Percentiles rank a stretch among this genome's conserved stretches.
phyloP scores from a whole-genome alignment of 2,888 invertebrate species.

The Matsumyia berberina region DNA sequence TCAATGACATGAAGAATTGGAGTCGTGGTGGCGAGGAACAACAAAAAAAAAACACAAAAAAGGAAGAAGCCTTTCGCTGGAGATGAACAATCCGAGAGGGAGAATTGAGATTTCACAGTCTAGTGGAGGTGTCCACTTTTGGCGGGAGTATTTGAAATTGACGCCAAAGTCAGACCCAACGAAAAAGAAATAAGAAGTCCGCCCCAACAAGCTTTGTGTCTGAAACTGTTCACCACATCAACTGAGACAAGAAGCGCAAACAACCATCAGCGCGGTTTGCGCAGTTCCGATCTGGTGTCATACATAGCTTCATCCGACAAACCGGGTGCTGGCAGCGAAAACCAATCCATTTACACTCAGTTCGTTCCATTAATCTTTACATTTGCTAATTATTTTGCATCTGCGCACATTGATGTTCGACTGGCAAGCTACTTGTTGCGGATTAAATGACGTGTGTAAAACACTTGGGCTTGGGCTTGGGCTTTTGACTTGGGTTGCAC shows the following conservation, averaged over 20 bases:
- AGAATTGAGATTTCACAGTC: slow-evolving; percentile 69
- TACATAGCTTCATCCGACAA: slow-evolving; percentile 2
- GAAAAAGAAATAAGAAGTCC: too few species aligned
- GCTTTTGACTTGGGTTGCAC: slow-evolving; percentile 50
- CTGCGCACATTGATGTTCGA: not conserved
- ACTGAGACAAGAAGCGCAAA: slow-evolving; percentile 34
- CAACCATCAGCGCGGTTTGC: slow-evolving; percentile 44
- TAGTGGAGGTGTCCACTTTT: slow-evolving; percentile 63
- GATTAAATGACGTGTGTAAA: slow-evolving; percentile 72
- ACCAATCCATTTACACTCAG: slow-evolving; percentile 41
- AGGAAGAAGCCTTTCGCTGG: slow-evolving; percentile 61
- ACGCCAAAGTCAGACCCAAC: too few species aligned
- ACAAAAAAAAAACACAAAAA: slow-evolving; percentile 15
- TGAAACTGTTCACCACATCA: slow-evolving; percentile 49
- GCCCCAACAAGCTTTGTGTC: too few species aligned
- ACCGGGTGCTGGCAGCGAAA: not conserved
- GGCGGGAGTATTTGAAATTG: slow-evolving; percentile 49
- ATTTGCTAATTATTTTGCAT: slow-evolving; percentile 65
- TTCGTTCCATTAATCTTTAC: slow-evolving; percentile 51
- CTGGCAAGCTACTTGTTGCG: not conserved
- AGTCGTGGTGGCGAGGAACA: slow-evolving; percentile 29
- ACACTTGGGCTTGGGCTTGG: slow-evolving; percentile 43
- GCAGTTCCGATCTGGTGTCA: slow-evolving; percentile 20
- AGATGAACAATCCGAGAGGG: slow-evolving; percentile 35
- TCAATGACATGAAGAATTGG: slow-evolving; percentile 74